Evolutionary conservation across 1,140 invertebrate species (phyloP), one percentile per base, ranked within the genome.

Genomic region (Limonius californicus): DNA sequence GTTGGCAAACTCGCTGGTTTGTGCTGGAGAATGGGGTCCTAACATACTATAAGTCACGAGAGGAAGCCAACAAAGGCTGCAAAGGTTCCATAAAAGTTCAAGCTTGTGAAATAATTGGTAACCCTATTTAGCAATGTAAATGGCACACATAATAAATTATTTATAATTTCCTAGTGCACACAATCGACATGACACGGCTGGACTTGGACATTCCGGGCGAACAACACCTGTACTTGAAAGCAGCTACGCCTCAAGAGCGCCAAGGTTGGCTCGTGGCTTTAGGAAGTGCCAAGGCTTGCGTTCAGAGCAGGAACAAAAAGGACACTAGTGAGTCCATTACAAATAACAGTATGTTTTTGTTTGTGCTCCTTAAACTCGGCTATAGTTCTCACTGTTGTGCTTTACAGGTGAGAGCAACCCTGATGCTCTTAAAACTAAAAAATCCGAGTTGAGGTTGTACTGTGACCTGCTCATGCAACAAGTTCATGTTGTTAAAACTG

Each of bases 1-100:
- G 89, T 62, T 92, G 90, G 90, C 90, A 92, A 77, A 90, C 89
- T 16, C 81, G 90, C 72, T 92, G 89, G 89, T 92, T 92, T 81
- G 82, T 92, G 45, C 78, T 92, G 67, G 88, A 91, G 68, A 85
- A 91, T 80, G 89, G 89, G 30, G 83, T 90, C 53, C 73, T 92
- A 68, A 89, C 89, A 0, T 92, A 92, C 75, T 92, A 91, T 74
- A 89, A 89, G 75, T 90, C 89, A 2, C 84, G 89, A 72, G 89
- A 91, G 66, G 89, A 91, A 80, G 89, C 90, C 1, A 87, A 83
- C 73, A 88, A 90, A 79, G 90, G 90, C 3, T 91, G 89, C 75
- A 92, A 91, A 80, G 90, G 90, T 11, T 91, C 89, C 32, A 83
- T 92, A 55, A 91, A 89, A 79, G 85, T 93, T 67, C 84, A 87